Base-by-base conservation (phyloP, 2,797 vertebrate species). In the Rhabdophis nuchalis region DNA sequence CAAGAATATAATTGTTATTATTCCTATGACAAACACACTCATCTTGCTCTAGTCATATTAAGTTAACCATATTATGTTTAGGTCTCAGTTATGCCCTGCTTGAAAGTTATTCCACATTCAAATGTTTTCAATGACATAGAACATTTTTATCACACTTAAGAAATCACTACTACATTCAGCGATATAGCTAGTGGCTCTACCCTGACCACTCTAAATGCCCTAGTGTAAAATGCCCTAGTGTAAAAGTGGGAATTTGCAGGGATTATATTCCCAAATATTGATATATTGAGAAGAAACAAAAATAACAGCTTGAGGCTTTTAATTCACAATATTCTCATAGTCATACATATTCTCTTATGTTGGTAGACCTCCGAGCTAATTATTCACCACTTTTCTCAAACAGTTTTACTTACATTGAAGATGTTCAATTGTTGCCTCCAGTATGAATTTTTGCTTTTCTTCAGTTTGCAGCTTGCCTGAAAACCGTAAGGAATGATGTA, bases 331-430 rank as follows among this genome's bases (percentile, higher is more conserved):
- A 58, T n/a, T 52, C 36, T 29, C 23, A 87, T 58, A n/a, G n/a
- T n/a, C n/a, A n/a, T n/a, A n/a, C n/a, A n/a, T n/a, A n/a, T n/a
- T n/a, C n/a, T 0, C 29, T 50, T 58, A 16, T 32, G 1, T 87
- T 57, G 58, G 46, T 36, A 16, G 53, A 52, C 41, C 29, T 92
- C 8, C 18, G 18, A 60, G 32, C 13, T 77, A 5, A 60, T 10
- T 60, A 61, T 12, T 18, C 32, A 77, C 2, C 25, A 50, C 32
- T 64, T 61, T 23, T 60, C 50, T 46, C 52, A 8, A 1, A 64
- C n/a, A 46, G 41, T 25, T 89, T 82, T 27, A 96, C 97, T 97
- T 94, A 98, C 98, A 92, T 89, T 97, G 96, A 61, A 98, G 87
- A 10, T 94, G 91, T 90, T 95, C 95, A 90, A 97, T 90, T 32